Evolutionary conservation across 2,797 vertebrate genomes (phyloP), one percentile per base, ranked within the genome.

Genomic region (Sebastolobus altivelis): DNA sequence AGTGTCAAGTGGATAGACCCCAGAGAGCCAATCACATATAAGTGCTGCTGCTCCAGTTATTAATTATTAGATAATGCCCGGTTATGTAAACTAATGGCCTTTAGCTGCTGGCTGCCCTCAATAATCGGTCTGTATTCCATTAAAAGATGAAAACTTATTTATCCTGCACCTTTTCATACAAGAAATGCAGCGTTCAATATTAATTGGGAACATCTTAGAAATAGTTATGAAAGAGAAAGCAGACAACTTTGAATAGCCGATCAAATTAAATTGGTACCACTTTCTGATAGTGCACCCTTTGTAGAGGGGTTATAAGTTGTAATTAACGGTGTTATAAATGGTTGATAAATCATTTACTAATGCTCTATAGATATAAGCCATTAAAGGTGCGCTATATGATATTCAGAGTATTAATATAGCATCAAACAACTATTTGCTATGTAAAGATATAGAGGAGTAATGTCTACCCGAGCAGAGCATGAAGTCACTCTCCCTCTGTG

Each of bases 41-140:
- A 40, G 2, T 16, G 18, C 62, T 66, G 52, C n/a, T 71, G 86
- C 75, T 60, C 68, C 79, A 85, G 52, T 83, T 71, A 78, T 77
- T 71, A 38, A 77, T 88, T 33, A 79, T 81, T 76, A 71, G 46
- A 78, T 77, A 70, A 81, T 74, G 1, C 11, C 4, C 1, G 4
- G 8, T 84, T 84, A 82, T 46, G 22, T 87, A 86, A 88, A 79
- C 37, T 31, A 29, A 37, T 68, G 55, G n/a, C 46, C 35, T 81
- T 83, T 80, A 37, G 33, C 66, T 80, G 55, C 31, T 65, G 27
- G 46, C n/a, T 71, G 35, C 20, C 38, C 38, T 66, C 52, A 80
- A 40, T 62, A 59, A 71, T 52, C 22, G 0, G 49, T 63, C 40
- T 59, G 43, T 5, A 40, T 49, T 29, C 38, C 4, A 14, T 67